Base-by-base conservation (phyloP, 2,113 vertebrate genomes). In the Piaya cayana region DNA sequence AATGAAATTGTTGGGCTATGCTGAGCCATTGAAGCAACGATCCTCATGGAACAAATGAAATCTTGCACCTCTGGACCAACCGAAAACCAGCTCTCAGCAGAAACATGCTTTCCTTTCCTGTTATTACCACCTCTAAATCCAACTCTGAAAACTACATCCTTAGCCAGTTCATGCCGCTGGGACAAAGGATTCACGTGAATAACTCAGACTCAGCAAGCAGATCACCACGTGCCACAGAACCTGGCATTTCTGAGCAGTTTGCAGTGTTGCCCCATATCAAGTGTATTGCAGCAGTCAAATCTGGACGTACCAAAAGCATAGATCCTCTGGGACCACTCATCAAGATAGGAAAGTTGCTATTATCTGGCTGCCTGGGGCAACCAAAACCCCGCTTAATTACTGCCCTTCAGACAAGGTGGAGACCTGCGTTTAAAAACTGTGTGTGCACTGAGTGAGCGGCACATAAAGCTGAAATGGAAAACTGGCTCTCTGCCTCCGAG, bases 351-450 rank as follows among this genome's bases (percentile, higher is more conserved):
- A 94, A 91, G 92, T 92, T 97, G 90, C 90, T 96, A 96, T 96
- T 96, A 96, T 92, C 93, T 91, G 82, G 65, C 93, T 93, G 95
- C 95, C 95, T 86, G 88, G 92, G 95, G 95, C 95, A 96, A 95
- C 82, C 72, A 95, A 94, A 97, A 86, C 82, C 86, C 53, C 72
- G 58, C 72, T 93, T 96, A 95, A 95, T 96, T 95, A 92, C 93
- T 88, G 72, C 93, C 93, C 93, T 97, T 96, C 86, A 93, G 90
- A 96, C 93, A 95, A 86, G 82, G 76, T 94, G 94, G 95, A 97
- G 92, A 95, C 86, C 80, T 90, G 80, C 82, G 79, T 94, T 95
- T 96, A 82, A 86, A 95, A 94, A 82, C 59, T 64, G 17, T 79
- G 9, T 91, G 81, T 58, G 82, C 65, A 79, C 58, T 26, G 53